Evolutionary conservation across 2,888 invertebrate genomes (phyloP), one percentile per base, ranked within the genome.

Genomic region (Adineta ricciae): DNA sequence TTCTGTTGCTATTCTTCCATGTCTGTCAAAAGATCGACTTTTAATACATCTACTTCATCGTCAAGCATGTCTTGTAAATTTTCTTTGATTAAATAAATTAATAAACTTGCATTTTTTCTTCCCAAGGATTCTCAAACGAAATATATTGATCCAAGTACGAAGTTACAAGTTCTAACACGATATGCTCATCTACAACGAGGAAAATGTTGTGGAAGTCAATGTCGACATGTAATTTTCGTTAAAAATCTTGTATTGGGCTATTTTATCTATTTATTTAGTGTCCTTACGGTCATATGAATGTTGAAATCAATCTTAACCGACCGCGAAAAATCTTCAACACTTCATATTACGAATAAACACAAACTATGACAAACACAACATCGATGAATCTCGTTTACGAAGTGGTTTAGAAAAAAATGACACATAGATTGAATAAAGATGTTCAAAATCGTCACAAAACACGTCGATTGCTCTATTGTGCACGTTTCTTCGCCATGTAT

Each of bases 151-250:
- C 88, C 88, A 24, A 14, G 19, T 2, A 87, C 88, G 14, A 88
- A 88, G 2, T 88, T 88, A 72, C 85, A 86, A n/a, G 88, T 88
- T 8, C 87, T 88, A 86, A 87, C 88, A 2, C 86, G 88, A 83
- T 83, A 87, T 27, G 87, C 87, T 41, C 88, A 88, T 86, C 64
- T 88, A 84, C 54, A 87, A 32, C 86, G 88, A 32, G 88, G 88
- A 11, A 86, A 87, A 14, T 88, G 88, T 83, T 88, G 88, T 87
- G 88, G 88, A 11, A 88, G 87, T 87, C 88, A 87, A 27, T 88
- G 88, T 86, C 85, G 88, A 86, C 88, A 88, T 88, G 88, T 88
- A 87, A 84, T 88, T 87, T 16, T 19, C 41, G 4, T 5, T 11
- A 9, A 50, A 83, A n/a, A n/a, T 32, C 27, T 36, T 38, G 32